Base-by-base conservation (phyloP, 2,888 invertebrate genomes). In the Clepsis dumicolana region DNA sequence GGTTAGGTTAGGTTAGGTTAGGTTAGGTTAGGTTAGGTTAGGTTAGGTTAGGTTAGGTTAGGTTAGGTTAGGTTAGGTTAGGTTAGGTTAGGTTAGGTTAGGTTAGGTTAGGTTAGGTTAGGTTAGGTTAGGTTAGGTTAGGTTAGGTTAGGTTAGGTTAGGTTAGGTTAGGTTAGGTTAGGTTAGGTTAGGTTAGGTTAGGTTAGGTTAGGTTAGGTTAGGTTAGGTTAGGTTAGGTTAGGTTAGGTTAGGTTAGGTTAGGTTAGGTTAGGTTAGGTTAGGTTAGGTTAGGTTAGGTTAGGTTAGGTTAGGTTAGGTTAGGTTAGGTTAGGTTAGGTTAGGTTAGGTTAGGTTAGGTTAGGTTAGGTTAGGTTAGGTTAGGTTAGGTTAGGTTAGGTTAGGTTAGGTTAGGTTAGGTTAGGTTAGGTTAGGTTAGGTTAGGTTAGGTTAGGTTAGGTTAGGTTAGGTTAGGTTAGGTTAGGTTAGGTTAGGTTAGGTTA, bases 21-120 rank as follows among this genome's bases (percentile, higher is more conserved):
- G 57, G 57, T 57, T 57, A 57, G 57, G 53, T 53, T 53, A 64
- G 48, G 48, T 66, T 68, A 25, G 50, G 67, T 63, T 65, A 48
- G 57, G 64, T 56, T 64, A 57, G 57, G 64, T 56, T 64, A 57
- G 57, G 64, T 56, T 64, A 57, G 57, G 64, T 56, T 64, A 57
- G 57, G 64, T 50, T 62, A 44, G 29, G 41, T 50, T 62, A 57
- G 57, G 57, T 57, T 57, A 57, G 57, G 57, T 57, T 57, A 57
- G 57, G 57, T 57, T 57, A 57, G 57, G 57, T 57, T 57, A 64
- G 69, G 64, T 53, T 69, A 66, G 59, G 70, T 66, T 64, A 65
- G 65, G 38, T 38, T 38, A 38, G 38, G 38, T 38, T 38, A 38
- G 38, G 63, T 63, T 70, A 53, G 54, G 61, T 60, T 56, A 65